These are phyloP conservation scores for Drymonia ruficornis DNA, from an alignment of 2,888 invertebrate species.

Conservation along the genomic window DNA sequence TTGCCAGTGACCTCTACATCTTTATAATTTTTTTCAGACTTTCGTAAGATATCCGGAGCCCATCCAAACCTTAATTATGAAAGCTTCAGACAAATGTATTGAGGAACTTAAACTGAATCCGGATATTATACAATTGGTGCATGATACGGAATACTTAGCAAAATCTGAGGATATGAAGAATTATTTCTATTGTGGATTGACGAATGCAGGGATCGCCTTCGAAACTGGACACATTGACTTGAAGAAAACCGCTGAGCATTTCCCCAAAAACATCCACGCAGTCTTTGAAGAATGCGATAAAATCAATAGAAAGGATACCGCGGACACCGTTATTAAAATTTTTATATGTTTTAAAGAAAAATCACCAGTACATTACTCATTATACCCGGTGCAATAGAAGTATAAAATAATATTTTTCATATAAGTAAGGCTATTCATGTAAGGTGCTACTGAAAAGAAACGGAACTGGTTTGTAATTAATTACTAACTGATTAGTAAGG, in stretches of 20 bases:
- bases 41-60: not conserved
- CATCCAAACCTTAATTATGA: not conserved
- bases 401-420: too few species aligned
- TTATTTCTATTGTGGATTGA: not conserved
- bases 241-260: not conserved
- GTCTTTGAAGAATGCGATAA: not conserved
- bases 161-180: not conserved
- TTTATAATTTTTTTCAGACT: not conserved
- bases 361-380: not conserved
- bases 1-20: too few species aligned
- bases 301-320: not conserved
- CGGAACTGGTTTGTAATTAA: too few species aligned
- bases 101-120: conserved; percentile 25
- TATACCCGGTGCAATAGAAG: not conserved
- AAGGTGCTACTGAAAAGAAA: not conserved
- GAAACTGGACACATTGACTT: not conserved
- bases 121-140: conserved; percentile 20
- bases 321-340: not conserved
- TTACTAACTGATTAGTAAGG: too few species aligned
- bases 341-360: not conserved
- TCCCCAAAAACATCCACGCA: not conserved
- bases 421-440: too few species aligned
- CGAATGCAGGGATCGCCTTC: not conserved
- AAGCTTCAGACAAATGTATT: conserved; percentile 16
- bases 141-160: not conserved